These are phyloP conservation scores for Platichthys flesus DNA, from an alignment of 2,113 vertebrate species.

Conservation along the genomic window DNA sequence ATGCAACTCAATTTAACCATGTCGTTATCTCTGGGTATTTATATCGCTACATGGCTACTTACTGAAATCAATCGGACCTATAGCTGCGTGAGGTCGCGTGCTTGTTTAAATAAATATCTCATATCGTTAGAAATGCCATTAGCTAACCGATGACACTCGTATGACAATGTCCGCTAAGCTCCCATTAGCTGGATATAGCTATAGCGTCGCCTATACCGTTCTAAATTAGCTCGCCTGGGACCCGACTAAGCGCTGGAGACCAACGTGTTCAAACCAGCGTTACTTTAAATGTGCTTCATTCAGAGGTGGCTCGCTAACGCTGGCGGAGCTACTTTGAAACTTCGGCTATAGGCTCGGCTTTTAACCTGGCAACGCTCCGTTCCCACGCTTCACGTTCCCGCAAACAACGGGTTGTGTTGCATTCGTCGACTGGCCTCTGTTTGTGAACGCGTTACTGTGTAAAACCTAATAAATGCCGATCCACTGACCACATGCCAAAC, in stretches of 20 bases:
- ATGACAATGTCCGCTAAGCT: conserved; percentile 48
- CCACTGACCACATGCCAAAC: conserved; percentile 62
- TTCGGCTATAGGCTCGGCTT: conserved; percentile 17
- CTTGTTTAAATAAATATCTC: not conserved
- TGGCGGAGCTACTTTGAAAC: conserved; percentile 33
- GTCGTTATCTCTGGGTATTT: not conserved
- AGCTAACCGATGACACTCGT: conserved; percentile 45
- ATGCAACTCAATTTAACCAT: not conserved
- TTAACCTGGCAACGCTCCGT: conserved; percentile 8
- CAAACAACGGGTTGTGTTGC: conserved; percentile 24
- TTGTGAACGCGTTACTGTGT: conserved; percentile 35
- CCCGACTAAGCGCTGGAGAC: conserved; percentile 27
- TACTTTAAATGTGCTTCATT: conserved; percentile 16
- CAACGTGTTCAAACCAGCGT: conserved; percentile 1
- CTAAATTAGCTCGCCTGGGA: conserved; percentile 45
- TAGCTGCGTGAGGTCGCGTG: not conserved
- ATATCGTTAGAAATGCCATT: conserved; percentile 17
- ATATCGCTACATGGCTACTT: not conserved
- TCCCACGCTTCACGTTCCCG: not conserved
- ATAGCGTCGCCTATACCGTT: conserved; percentile 3
- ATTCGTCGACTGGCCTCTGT: conserved; percentile 4
- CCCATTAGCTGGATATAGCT: conserved; percentile 55
- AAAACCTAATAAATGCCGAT: conserved; percentile 46
- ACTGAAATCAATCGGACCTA: not conserved
- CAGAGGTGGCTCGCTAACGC: conserved; percentile 10